A percentile compares a stretch with the other conserved stretches of the same genome.
Evolutionary conservation across 2,888 invertebrate species (phyloP).

Genomic region (Drosophila glabriapex): DNA sequence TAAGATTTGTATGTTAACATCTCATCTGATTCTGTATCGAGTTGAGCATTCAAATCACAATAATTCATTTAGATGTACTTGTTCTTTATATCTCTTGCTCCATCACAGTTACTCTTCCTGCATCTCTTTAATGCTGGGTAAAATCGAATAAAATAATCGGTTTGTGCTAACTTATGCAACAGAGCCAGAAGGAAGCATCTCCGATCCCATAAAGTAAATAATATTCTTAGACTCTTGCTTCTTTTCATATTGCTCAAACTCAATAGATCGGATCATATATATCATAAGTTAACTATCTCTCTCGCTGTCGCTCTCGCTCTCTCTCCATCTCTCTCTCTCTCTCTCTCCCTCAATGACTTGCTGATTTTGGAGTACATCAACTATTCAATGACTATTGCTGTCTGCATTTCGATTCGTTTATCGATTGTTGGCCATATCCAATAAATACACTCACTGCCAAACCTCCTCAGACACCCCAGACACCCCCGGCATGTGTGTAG

Average conservation of each 20-base stretch:
- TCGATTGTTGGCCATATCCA: background rate
- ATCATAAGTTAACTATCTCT: background rate
- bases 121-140: background rate
- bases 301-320: too few relatives aligned
- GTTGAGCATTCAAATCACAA: background rate
- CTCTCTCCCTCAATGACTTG: background rate
- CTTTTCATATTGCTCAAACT: background rate
- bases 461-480: background rate
- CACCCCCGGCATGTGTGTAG: background rate
- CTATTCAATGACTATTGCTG: background rate
- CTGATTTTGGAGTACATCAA: background rate
- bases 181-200: background rate
- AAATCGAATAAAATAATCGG: too few relatives aligned
- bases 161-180: background rate
- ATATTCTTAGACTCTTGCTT: background rate
- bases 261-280: background rate
- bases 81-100: background rate
- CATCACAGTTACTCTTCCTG: background rate
- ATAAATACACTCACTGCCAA: background rate
- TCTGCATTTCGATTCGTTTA: background rate
- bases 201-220: too few relatives aligned
- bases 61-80: background rate
- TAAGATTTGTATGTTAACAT: too few relatives aligned
- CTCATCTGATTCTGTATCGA: too few relatives aligned
- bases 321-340: too few relatives aligned